Evolutionary conservation across 1,140 invertebrate genomes (phyloP), one percentile per base, ranked within the genome.

Genomic region (Maconellicoccus hirsutus): DNA sequence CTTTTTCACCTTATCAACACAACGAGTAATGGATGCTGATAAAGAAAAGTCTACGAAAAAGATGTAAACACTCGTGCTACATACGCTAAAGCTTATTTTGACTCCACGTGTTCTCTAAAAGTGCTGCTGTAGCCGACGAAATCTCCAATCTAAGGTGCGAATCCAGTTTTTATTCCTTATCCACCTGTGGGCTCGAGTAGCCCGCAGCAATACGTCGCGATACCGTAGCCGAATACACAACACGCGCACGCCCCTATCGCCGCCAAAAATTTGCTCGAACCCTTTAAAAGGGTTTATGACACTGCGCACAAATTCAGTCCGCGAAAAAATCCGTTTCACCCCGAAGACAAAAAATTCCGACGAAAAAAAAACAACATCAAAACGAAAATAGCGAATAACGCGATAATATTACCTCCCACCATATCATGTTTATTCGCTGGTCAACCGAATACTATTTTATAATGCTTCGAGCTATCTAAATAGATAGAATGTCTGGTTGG

Each of bases 371-470:
- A 16, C 6, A 3, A 16, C 42, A 52, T 16, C 10, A 52, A 16
- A 52, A 52, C n/a, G n/a, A 14, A 19, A 52, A 52, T 52, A 52
- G 42, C 42, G 42, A 19, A 52, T 52, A 52, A 52, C 42, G 42
- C 42, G 42, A 52, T 16, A 19, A 52, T 52, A 16, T 52, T 52
- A 52, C 42, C 42, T 52, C 42, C 42, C 42, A 52, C 25, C 61
- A 66, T 59, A 66, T 66, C 22, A 66, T 66, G 61, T 66, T 66
- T 66, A 66, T 66, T 25, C 61, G 61, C 21, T 66, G 61, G 61
- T 66, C 61, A 66, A 66, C 61, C 21, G 61, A 66, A 66, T 66
- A 66, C 61, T 66, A 66, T 66, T 66, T 66, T 26, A 66, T 66
- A 66, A 23, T 66, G 22, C 61, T 66, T 25, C 61, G 61, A 66